Evolutionary conservation across 2,797 vertebrate genomes (phyloP).

Genomic region (Novumbra hubbsi): DNA sequence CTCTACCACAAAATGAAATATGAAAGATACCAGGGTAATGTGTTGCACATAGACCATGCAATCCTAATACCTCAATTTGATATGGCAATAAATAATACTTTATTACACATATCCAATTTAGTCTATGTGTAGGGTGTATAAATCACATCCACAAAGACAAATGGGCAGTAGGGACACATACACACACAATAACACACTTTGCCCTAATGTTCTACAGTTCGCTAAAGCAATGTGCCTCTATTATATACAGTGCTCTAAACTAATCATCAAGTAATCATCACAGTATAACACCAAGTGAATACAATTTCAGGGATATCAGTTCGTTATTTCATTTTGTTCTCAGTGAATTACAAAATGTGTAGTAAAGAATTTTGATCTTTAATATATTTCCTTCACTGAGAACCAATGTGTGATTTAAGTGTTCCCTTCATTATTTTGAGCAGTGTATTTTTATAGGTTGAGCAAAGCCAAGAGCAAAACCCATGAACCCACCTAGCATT

Average conservation of each 20-base stretch:
- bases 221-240: neutral
- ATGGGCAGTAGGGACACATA: neutral
- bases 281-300: too few species aligned
- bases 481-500: neutral
- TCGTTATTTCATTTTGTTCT: too few species aligned
- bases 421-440: too few species aligned
- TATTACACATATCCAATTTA: neutral
- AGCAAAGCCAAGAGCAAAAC: neutral
- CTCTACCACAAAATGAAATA: conserved; percentile 1
- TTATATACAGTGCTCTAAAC: too few species aligned
- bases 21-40: neutral
- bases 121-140: neutral
- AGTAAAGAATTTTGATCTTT: neutral
- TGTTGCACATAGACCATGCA: neutral
- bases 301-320: too few species aligned
- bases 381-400: too few species aligned
- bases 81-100: neutral
- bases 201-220: neutral
- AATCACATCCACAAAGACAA: neutral
- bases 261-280: too few species aligned
- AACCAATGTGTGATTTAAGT: too few species aligned
- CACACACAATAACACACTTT: neutral
- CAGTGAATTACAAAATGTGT: too few species aligned
- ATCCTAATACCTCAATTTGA: neutral
- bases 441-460: neutral